Conservation (phyloP, 1,140 invertebrate species). For the Panagrolaimus sp. region DNA sequence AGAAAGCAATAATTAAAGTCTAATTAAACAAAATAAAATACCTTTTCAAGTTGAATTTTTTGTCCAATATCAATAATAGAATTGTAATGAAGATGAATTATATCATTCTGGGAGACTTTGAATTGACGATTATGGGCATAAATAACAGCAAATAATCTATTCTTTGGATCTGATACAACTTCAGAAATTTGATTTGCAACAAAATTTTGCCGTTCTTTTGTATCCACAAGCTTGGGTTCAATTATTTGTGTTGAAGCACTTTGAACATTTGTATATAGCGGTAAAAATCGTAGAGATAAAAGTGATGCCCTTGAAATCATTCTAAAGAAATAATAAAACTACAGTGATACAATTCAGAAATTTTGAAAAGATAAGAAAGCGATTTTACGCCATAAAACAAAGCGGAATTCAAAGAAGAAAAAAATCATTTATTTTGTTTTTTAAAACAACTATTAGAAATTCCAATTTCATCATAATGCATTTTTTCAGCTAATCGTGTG, state of each 20-base stretch:
- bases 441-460: conserved; percentile 1
- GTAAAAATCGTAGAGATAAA: no score
- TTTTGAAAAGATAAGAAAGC: neutral
- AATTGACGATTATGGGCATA: conserved; percentile 47
- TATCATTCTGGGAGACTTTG: conserved; percentile 51
- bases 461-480: conserved; percentile 21
- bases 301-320: neutral
- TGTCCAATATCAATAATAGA: conserved; percentile 50
- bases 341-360: neutral
- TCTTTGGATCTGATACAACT: neutral
- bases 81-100: conserved; percentile 52
- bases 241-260: neutral
- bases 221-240: neutral
- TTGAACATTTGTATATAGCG: neutral
- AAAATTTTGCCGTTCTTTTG: neutral
- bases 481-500: conserved; percentile 35
- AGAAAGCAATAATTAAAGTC: neutral
- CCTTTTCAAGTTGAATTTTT: conserved; percentile 53
- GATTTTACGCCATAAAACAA: neutral
- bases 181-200: neutral
- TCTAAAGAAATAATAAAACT: neutral
- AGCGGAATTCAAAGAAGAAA: neutral
- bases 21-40: conserved; percentile 10
- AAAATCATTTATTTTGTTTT: conserved; percentile 12
- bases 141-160: conserved; percentile 48